phyloP scores from a whole-genome alignment of 2,888 invertebrate genomes.

The Pheosia gnoma region DNA sequence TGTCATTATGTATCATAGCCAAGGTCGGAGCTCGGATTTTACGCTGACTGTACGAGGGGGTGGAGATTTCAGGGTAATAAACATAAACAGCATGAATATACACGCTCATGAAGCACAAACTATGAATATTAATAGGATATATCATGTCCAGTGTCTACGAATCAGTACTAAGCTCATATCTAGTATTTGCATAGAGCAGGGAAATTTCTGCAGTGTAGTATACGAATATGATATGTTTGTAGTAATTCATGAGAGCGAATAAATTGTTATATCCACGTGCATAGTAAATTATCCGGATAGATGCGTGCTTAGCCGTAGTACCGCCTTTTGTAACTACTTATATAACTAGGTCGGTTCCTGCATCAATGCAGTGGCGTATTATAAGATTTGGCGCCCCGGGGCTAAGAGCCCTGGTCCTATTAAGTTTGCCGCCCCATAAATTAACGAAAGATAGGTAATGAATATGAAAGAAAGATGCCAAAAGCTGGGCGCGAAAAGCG shows the following conservation, averaged over 20 bases:
- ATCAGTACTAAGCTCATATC: constrained; percentile 27
- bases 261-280: not conserved
- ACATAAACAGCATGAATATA: not conserved
- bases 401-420: too few relatives aligned
- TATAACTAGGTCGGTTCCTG: too few relatives aligned
- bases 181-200: constrained; percentile 35
- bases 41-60: not conserved
- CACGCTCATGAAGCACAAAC: constrained; percentile 11
- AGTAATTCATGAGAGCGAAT: not conserved
- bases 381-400: too few relatives aligned
- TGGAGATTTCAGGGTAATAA: not conserved
- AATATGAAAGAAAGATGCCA: too few relatives aligned
- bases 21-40: constrained; percentile 2
- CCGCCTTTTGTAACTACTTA: too few relatives aligned
- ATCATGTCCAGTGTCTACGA: constrained; percentile 17
- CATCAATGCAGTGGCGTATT: too few relatives aligned
- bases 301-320: too few relatives aligned
- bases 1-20: constrained; percentile 31
- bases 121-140: constrained; percentile 34
- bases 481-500: too few relatives aligned
- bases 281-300: not conserved
- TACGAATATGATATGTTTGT: not conserved
- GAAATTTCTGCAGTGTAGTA: constrained; percentile 11
- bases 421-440: too few relatives aligned
- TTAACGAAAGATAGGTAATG: too few relatives aligned